Conservation (phyloP, 2,797 vertebrate genomes). For the Alcedo atthis region DNA sequence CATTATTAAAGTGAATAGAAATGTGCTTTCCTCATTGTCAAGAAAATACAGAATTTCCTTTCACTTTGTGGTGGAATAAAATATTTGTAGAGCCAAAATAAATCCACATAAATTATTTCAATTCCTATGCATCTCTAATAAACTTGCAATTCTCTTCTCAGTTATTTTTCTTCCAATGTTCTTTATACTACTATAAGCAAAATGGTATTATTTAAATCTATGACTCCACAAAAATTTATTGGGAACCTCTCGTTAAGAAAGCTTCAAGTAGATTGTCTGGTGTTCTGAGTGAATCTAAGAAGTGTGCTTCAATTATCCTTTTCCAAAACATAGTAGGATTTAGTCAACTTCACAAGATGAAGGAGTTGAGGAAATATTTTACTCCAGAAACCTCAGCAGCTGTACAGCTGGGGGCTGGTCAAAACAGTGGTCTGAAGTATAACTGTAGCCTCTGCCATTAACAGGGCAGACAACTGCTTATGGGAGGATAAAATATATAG, state of each 20-base stretch:
- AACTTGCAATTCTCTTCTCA: neutral
- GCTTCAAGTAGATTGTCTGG: neutral
- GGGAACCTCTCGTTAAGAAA: neutral
- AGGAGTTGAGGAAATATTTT: slow-evolving; percentile 12
- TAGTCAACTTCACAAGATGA: slow-evolving; percentile 31
- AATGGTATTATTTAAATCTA: neutral
- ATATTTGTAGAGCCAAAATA: neutral
- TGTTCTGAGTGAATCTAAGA: neutral
- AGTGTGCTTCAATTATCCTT: neutral
- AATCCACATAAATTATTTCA: slow-evolving; percentile 17
- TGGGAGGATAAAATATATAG: neutral
- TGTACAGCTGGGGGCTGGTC: neutral
- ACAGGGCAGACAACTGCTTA: neutral
- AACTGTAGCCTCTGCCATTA: neutral
- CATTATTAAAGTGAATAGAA: neutral
- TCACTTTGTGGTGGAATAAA: neutral
- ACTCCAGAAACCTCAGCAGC: neutral
- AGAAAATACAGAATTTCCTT: neutral
- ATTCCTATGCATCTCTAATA: neutral
- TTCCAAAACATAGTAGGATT: slow-evolving; percentile 13
- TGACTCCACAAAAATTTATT: neutral
- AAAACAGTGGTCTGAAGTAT: neutral
- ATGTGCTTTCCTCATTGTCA: neutral
- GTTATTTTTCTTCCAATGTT: neutral
- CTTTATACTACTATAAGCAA: neutral